Conservation (phyloP, 1,140 invertebrate species). For the Dendroctonus valens region DNA sequence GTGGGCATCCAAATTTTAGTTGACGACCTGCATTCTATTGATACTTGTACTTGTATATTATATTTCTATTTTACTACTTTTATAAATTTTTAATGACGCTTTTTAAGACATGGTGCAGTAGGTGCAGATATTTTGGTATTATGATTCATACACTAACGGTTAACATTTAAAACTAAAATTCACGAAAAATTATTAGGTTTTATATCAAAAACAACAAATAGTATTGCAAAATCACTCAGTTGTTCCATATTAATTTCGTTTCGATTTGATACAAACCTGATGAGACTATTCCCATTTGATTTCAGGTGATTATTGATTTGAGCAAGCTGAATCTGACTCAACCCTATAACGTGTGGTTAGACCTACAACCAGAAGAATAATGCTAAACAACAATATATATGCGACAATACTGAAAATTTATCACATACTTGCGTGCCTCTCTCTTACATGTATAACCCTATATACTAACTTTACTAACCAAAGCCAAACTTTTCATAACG, state of each 20-base stretch:
- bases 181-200: neutral
- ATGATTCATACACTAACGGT: neutral
- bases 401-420: neutral
- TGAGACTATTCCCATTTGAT: conserved; percentile 30
- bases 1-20: too few species aligned
- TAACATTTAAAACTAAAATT: neutral
- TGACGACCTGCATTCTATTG: too few species aligned
- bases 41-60: too few species aligned
- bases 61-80: too few species aligned
- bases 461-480: too few species aligned
- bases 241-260: conserved; percentile 1
- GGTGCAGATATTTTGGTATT: neutral
- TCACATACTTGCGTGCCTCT: neutral
- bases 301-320: conserved; percentile 65
- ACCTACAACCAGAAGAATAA: conserved; percentile 61
- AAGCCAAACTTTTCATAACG: too few species aligned
- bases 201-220: neutral
- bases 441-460: neutral
- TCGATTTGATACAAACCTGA: neutral
- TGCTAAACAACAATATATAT: too few species aligned
- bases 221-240: neutral
- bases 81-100: too few species aligned
- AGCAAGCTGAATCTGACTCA: conserved; percentile 64
- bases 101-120: too few species aligned
- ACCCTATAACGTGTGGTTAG: conserved; percentile 68